Conservation (phyloP, 2,797 vertebrate species). For the Hozukius guyotensis region DNA sequence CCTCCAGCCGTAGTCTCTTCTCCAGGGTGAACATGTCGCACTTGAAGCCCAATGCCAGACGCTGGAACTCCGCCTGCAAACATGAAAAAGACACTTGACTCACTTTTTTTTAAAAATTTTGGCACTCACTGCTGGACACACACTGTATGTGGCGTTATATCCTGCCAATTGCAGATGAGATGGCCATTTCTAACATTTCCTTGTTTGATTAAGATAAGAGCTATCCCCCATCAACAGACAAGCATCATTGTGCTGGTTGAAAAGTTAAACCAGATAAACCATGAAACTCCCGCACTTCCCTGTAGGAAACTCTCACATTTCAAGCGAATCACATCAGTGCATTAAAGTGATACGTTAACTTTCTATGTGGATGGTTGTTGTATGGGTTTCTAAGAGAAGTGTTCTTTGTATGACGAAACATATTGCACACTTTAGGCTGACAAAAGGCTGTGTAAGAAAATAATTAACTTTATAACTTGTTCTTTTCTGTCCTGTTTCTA, state of each 20-base stretch:
- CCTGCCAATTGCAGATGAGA: not conserved
- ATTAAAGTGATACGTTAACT: not conserved
- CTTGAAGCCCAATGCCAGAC: constrained; percentile 94
- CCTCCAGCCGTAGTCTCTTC: constrained; percentile 94
- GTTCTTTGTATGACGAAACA: not conserved
- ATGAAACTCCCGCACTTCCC: not conserved
- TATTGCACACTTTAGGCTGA: not conserved
- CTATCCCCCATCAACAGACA: not conserved
- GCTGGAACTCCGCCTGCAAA: constrained; percentile 92
- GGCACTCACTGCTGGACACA: not conserved
- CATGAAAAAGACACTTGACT: not conserved
- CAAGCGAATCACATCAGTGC: not conserved
- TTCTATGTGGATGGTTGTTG: not conserved
- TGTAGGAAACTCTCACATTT: not conserved
- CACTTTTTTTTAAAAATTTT: not conserved
- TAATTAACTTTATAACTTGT: not conserved
- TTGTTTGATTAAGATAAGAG: not conserved
- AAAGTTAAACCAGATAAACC: not conserved
- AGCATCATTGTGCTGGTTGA: not conserved
- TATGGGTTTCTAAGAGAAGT: not conserved
- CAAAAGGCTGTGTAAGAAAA: not conserved
- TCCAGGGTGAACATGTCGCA: constrained; percentile 98
- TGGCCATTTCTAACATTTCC: not conserved
- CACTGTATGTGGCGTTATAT: not conserved
- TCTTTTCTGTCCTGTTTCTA: not conserved